Evolutionary conservation across 2,113 vertebrate genomes (phyloP), one percentile per base, ranked within the genome.

Genomic region (Perca flavescens): DNA sequence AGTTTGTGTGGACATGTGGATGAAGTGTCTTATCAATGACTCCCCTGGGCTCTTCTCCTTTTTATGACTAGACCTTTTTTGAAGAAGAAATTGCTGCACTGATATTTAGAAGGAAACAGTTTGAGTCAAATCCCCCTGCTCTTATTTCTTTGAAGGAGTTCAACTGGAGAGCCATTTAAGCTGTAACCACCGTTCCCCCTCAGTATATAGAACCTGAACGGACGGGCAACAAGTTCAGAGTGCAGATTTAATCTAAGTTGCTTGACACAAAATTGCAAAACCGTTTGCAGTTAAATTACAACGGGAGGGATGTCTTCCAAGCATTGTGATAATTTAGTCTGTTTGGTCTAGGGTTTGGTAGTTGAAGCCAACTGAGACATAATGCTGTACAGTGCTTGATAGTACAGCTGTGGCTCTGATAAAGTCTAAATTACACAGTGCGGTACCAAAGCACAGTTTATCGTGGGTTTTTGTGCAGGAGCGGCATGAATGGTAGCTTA

Each of bases 31-130:
- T 71, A 79, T 89, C 82, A 79, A 75, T 81, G 78, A 61, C 43
- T 89, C 67, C 70, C 61, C 60, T 53, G 77, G 74, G 73, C 81
- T 65, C 64, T 64, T 50, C 31, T 54, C 6, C 19, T 75, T 83
- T 89, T 91, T 82, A 82, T 88, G 78, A 85, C 79, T 57, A 28
- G 66, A 73, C 34, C 46, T 46, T 56, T 79, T 79, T 74, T 77
- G 56, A 52, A 40, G 63, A 28, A 62, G 40, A 87, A 76, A 76
- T 58, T 47, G 17, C 63, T 81, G 47, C 34, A 22, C 62, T 65
- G 52, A 60, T 75, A 63, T 47, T 5, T 61, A 64, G 21, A 57
- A 16, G 11, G 49, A 71, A 76, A 22, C 0, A 14, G 15, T 53
- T 62, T 46, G n/a, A 74, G 13, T 67, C 6, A 71, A 78, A 70